These are phyloP conservation scores for Melipona beecheii DNA, from an alignment of 2,888 invertebrate species.

Conservation along the genomic window DNA sequence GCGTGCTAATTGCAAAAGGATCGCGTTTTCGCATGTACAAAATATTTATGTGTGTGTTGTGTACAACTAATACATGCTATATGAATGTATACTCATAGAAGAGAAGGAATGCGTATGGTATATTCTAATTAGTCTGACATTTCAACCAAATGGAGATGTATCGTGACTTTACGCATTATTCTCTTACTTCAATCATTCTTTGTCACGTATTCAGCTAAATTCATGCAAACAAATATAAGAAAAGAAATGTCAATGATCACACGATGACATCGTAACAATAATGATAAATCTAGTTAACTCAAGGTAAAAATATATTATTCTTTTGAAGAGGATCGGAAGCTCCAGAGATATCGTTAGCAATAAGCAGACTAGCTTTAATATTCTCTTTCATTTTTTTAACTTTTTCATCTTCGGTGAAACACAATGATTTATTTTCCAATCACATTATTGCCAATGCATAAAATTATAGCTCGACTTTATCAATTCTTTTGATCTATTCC, in stretches of 20 bases:
- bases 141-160: background rate
- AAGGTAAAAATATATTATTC: slow-evolving; percentile 45
- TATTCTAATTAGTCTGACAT: background rate
- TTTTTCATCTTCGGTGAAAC: no score
- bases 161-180: background rate
- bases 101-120: background rate
- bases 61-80: background rate
- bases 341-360: slow-evolving; percentile 2
- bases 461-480: background rate
- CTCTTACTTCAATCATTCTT: background rate
- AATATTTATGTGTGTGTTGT: background rate
- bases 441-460: background rate
- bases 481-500: no score
- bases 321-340: slow-evolving; percentile 23
- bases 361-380: background rate
- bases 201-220: background rate
- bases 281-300: slow-evolving; percentile 10
- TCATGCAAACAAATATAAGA: background rate
- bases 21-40: background rate
- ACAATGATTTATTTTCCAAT: background rate
- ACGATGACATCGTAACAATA: background rate
- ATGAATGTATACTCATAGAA: background rate
- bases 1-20: background rate
- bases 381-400: background rate
- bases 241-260: background rate